A percentile compares a stretch with the other conserved stretches of the same genome.
Evolutionary conservation across 2,113 vertebrate genomes (phyloP).

Genomic region (Notiomystis cincta): DNA sequence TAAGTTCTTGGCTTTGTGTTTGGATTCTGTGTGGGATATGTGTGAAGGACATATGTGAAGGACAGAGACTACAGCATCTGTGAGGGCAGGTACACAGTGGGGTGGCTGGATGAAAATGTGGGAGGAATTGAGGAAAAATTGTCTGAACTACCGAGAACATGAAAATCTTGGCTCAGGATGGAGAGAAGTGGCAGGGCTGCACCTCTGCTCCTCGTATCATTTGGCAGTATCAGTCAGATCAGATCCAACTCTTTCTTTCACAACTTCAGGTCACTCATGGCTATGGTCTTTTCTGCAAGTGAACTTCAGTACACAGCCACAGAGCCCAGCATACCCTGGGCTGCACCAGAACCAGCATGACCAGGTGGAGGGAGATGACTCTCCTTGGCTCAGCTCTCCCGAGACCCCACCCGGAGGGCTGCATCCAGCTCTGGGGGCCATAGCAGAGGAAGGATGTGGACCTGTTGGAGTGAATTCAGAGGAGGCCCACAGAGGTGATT

Average conservation of each 20-base stretch:
- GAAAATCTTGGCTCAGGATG: not conserved
- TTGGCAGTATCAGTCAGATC: not conserved
- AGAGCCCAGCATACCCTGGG: fast-evolving
- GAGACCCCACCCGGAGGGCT: not conserved
- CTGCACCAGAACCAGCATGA: not conserved
- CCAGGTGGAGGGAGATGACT: not conserved
- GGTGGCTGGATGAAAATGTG: not conserved
- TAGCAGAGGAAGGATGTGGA: not conserved
- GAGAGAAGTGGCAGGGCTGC: not conserved
- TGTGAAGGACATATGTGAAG: not conserved
- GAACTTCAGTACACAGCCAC: not conserved
- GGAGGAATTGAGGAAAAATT: not conserved
- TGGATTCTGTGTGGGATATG: not conserved
- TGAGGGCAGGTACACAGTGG: not conserved
- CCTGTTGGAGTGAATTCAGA: not conserved
- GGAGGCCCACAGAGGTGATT: not conserved
- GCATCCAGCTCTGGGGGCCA: not conserved
- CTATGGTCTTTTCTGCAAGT: not conserved
- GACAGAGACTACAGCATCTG: not conserved
- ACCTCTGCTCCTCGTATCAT: not conserved
- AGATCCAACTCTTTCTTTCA: not conserved
- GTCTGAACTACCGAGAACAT: not conserved
- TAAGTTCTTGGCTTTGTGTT: not conserved
- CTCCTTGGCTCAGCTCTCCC: fast-evolving
- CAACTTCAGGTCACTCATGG: not conserved